A percentile compares a stretch with the other conserved stretches of the same genome.
These are phyloP conservation scores for Sphaeramia orbicularis DNA, from an alignment of 2,797 vertebrate species.

Conservation along the genomic window DNA sequence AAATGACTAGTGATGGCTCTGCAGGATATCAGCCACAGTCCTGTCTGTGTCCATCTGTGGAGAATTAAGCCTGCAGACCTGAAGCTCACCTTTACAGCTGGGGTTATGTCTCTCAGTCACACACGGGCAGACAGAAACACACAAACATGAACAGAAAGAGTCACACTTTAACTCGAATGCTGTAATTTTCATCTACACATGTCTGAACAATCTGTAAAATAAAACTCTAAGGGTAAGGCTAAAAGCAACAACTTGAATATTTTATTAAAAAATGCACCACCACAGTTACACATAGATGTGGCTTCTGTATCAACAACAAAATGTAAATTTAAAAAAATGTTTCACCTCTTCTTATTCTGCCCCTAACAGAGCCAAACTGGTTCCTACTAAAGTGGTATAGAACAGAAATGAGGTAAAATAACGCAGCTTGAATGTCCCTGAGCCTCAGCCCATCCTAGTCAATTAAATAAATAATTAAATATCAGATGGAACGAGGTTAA, in stretches of 20 bases:
- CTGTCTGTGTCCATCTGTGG: slow-evolving; percentile 28
- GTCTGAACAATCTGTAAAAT: slow-evolving; percentile 2
- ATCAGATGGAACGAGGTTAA: slow-evolving; percentile 62
- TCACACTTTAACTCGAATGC: neutral
- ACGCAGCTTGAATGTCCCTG: slow-evolving; percentile 39
- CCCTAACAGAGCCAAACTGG: neutral
- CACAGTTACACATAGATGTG: no score
- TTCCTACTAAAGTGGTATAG: neutral
- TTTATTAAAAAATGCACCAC: no score
- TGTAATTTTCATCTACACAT: neutral
- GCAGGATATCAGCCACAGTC: slow-evolving; percentile 63
- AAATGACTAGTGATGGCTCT: slow-evolving; percentile 71
- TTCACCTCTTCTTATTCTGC: neutral
- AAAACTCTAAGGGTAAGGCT: no score
- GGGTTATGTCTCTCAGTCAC: slow-evolving; percentile 38
- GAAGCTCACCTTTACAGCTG: slow-evolving; percentile 66
- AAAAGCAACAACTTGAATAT: no score
- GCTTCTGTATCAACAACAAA: no score
- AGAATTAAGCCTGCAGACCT: slow-evolving; percentile 55
- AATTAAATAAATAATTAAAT: slow-evolving; percentile 53
- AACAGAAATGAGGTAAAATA: slow-evolving; percentile 1
- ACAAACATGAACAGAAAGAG: neutral
- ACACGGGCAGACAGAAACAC: slow-evolving; percentile 28
- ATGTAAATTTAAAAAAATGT: no score
- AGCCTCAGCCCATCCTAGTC: slow-evolving; percentile 54